Percentiles rank a stretch among this genome's conserved stretches.
Evolutionary conservation across 2,113 vertebrate species (phyloP).

Genomic region (Myiozetetes cayanensis): DNA sequence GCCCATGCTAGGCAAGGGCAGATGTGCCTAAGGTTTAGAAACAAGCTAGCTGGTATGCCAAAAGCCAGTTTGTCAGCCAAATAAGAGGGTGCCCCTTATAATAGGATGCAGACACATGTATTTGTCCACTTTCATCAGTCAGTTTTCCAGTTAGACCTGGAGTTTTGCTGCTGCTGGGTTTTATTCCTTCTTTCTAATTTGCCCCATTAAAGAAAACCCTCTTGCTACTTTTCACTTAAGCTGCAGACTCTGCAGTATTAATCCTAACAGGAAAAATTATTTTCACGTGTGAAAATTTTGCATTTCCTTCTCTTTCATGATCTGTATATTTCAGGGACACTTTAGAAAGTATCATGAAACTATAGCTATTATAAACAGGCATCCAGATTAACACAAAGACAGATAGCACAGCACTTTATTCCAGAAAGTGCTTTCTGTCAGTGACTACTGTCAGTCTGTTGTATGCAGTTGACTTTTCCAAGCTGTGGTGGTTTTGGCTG

Average conservation of each 20-base stretch:
- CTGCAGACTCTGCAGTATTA: not conserved
- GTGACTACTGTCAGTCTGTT: not conserved
- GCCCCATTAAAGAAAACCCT: not conserved
- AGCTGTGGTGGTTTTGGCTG: not conserved
- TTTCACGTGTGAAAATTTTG: not conserved
- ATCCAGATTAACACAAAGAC: not conserved
- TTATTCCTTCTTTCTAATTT: not conserved
- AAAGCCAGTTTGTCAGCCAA: slow-evolving; percentile 4
- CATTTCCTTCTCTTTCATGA: not conserved
- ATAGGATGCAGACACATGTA: not conserved
- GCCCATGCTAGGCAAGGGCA: not conserved
- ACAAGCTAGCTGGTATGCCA: not conserved
- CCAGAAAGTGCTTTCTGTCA: not conserved
- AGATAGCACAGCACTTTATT: not conserved
- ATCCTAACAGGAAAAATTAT: not conserved
- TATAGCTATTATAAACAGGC: not conserved
- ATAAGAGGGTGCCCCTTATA: not conserved
- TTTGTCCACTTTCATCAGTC: not conserved
- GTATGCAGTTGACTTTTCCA: not conserved
- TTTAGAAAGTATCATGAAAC: not conserved
- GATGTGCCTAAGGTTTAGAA: not conserved
- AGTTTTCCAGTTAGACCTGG: not conserved
- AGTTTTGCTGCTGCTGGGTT: not conserved
- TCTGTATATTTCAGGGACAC: not conserved
- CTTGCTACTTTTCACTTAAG: not conserved